Percentiles rank a stretch among this genome's conserved stretches.
Evolutionary conservation across 2,113 vertebrate genomes (phyloP).

Genomic region (Mus spicilegus): DNA sequence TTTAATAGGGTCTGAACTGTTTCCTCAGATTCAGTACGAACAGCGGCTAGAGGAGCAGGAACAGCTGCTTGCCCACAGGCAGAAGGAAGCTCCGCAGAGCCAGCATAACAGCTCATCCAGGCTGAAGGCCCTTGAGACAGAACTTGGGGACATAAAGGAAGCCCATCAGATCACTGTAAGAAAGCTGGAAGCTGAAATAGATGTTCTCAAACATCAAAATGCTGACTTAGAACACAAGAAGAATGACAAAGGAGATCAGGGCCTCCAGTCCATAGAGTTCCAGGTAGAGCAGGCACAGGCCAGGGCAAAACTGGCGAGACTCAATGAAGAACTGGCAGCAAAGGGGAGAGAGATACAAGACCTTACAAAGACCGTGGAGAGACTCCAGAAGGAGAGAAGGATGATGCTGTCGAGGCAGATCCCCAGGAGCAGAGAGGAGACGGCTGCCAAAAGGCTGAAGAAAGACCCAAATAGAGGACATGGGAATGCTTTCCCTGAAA

Average conservation of each 20-base stretch:
- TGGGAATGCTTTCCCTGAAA: conserved; percentile 76
- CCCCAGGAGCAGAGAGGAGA: conserved; percentile 76
- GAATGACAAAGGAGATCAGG: conserved; percentile 76
- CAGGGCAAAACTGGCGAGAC: conserved; percentile 87
- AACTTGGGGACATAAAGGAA: conserved; percentile 86
- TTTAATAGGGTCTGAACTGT: conserved; percentile 43
- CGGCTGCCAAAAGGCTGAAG: conserved; percentile 57
- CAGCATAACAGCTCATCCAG: conserved; percentile 62
- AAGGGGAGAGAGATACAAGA: conserved; percentile 93
- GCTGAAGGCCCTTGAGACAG: conserved; percentile 83
- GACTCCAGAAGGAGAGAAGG: conserved; percentile 93
- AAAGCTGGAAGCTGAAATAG: conserved; percentile 88
- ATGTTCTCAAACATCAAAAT: conserved; percentile 87
- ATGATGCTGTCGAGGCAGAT: conserved; percentile 86
- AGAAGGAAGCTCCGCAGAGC: conserved; percentile 73
- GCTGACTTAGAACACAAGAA: conserved; percentile 81
- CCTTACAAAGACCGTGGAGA: conserved; percentile 92
- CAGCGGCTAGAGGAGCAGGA: conserved; percentile 92
- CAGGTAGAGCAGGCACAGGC: conserved; percentile 87
- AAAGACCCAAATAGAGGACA: conserved; percentile 74
- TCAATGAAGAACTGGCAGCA: conserved; percentile 90
- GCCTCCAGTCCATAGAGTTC: conserved; percentile 78
- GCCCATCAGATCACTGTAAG: conserved; percentile 84
- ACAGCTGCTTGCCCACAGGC: conserved; percentile 86
- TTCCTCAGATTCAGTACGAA: conserved; percentile 93